Percentiles rank a stretch among this genome's conserved stretches.
phyloP scores from a whole-genome alignment of 2,888 invertebrate species.

The Liopterus haemorrhoidalis region DNA sequence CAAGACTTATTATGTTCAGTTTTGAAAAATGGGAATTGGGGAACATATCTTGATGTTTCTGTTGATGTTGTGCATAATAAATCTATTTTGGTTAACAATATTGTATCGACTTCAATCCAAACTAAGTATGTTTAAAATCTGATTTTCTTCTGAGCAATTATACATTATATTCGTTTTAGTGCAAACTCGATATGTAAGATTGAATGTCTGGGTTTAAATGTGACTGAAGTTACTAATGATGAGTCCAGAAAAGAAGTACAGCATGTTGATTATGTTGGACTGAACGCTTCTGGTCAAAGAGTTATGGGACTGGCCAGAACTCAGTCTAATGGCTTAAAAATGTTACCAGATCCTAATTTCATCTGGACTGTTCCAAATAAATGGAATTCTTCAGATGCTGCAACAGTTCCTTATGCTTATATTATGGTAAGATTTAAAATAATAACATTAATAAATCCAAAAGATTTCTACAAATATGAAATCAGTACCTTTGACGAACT shows the following conservation, averaged over 20 bases:
- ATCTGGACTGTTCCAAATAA: conserved; percentile 64
- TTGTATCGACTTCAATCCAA: no score
- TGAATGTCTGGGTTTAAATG: conserved; percentile 5
- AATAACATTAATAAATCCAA: no score
- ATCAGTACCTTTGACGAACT: no score
- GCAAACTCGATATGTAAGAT: not conserved
- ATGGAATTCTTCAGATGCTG: conserved; percentile 70
- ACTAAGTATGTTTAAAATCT: no score
- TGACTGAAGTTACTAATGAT: conserved; percentile 12
- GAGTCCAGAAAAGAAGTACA: conserved; percentile 38
- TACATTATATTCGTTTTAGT: conserved; percentile 1
- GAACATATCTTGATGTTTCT: conserved; percentile 4
- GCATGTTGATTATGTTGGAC: conserved; percentile 41
- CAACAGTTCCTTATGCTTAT: conserved; percentile 76
- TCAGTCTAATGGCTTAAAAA: conserved; percentile 37
- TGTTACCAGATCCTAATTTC: conserved; percentile 44
- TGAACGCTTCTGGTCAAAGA: conserved; percentile 48
- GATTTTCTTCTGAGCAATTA: not conserved
- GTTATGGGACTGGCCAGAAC: conserved; percentile 61
- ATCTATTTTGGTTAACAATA: not conserved
- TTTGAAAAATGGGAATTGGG: conserved; percentile 50
- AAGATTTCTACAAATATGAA: no score
- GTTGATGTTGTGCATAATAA: not conserved
- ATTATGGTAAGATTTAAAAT: conserved; percentile 46
- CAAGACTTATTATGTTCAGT: conserved; percentile 77